These are phyloP conservation scores for Haliclona indistincta DNA, from an alignment of 37 sponge, comb jelly and placozoan species.

Conservation along the genomic window DNA sequence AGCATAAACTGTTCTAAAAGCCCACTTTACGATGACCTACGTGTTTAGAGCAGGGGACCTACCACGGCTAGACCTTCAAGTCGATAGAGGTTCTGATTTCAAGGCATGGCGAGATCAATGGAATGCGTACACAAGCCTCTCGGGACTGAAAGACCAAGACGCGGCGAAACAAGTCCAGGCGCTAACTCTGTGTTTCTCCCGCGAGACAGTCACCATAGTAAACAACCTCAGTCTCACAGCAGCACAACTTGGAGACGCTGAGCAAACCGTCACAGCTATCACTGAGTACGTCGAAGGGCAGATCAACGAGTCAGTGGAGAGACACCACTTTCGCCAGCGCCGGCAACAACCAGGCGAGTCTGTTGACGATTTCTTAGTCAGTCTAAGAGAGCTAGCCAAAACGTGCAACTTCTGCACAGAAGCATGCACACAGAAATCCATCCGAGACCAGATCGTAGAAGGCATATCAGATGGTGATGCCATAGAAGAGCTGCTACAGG, in stretches of 20 bases:
- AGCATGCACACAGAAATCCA: constrained; percentile 30
- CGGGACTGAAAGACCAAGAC: neutral
- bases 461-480: constrained; percentile 18
- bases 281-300: constrained; percentile 2
- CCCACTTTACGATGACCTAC: too few species aligned
- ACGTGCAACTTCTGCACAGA: constrained; percentile 41
- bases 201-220: constrained; percentile 27
- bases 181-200: constrained; percentile 38
- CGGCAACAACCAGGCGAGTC: constrained; percentile 27
- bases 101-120: constrained; percentile 38
- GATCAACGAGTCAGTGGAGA: constrained; percentile 20
- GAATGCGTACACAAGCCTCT: constrained; percentile 33
- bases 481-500: constrained; percentile 17
- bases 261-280: neutral
- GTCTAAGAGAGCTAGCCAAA: constrained; percentile 28
- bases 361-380: constrained; percentile 28
- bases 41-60: constrained; percentile 27
- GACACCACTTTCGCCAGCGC: constrained; percentile 10
- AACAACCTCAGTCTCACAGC: constrained; percentile 28
- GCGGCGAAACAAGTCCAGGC: constrained; percentile 25
- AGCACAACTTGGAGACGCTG: constrained; percentile 5
- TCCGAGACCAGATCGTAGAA: constrained; percentile 44
- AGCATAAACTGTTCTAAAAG: too few species aligned
- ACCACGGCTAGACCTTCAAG: constrained; percentile 44
- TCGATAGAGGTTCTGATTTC: constrained; percentile 35